Evolutionary conservation across 2,888 invertebrate genomes (phyloP), one percentile per base, ranked within the genome.

Genomic region (Carpatolechia fugitivella): DNA sequence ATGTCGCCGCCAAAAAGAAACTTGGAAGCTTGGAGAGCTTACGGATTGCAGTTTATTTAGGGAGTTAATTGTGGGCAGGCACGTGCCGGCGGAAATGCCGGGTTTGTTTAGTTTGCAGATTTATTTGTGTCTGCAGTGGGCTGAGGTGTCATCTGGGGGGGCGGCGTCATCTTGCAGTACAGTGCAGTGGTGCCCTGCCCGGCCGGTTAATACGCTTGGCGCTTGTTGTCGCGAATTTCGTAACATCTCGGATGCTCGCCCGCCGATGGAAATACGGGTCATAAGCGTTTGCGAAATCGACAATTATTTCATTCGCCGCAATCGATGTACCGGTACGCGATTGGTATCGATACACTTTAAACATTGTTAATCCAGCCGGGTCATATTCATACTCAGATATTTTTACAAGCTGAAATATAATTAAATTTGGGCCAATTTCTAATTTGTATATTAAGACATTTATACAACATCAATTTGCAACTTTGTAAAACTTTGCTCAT

Each of bases 31-130:
- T 29, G 31, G 13, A n/a, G 33, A 50, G 58, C 52, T 30, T 20
- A 16, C 47, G 14, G 50, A 35, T 11, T 41, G 52, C 48, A 48
- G 47, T 55, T 57, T 54, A 55, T 52, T 65, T 65, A 63, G 71
- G 65, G 72, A 72, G 77, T 79, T 66, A 76, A 85, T 82, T 85
- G 77, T 82, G 85, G 80, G 20, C 81, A 82, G 76, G 70, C 74
- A 80, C 76, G 76, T 80, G 80, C 68, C 79, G 78, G 78, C 87
- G 88, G 89, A 87, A 88, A 87, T 82, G 76, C 82, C 80, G 65
- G 77, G 76, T 83, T 85, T 88, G 85, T 89, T 87, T 87, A 81
- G 81, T 66, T 81, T 86, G 84, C 85, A 78, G 70, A 85, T 81
- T 88, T 90, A 90, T 90, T 89, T 89, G 74, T 76, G 83, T 80